Conservation (phyloP, 2,797 vertebrate species). For the Pseudochirops cupreus region DNA sequence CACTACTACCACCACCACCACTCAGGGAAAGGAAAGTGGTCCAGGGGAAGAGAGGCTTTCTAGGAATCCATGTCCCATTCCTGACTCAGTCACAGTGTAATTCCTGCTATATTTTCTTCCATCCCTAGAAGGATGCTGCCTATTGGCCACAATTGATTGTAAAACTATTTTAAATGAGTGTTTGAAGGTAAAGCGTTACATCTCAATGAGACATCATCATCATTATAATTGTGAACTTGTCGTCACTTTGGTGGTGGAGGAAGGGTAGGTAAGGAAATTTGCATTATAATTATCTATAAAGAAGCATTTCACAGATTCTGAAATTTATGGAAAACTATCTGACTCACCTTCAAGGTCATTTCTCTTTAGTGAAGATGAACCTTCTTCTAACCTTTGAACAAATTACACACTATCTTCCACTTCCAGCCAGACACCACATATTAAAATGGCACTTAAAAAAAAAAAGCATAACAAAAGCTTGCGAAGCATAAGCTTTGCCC, state of each 20-base stretch:
- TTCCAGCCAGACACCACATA: rapidly evolving
- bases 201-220: background rate
- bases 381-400: background rate
- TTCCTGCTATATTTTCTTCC: background rate
- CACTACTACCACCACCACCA: background rate
- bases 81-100: background rate
- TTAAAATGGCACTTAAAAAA: background rate
- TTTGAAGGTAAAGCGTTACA: background rate
- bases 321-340: slow-evolving; percentile 3
- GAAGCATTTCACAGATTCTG: background rate
- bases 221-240: background rate
- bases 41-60: background rate
- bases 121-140: background rate
- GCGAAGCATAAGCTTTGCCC: background rate
- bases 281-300: background rate
- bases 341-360: background rate
- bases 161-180: background rate
- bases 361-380: slow-evolving; percentile 39
- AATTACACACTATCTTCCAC: background rate
- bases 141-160: background rate
- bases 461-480: background rate
- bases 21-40: background rate
- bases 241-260: background rate
- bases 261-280: background rate
- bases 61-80: background rate